Base-by-base conservation (phyloP, 2,113 vertebrate species). In the Muntiacus reevesi region DNA sequence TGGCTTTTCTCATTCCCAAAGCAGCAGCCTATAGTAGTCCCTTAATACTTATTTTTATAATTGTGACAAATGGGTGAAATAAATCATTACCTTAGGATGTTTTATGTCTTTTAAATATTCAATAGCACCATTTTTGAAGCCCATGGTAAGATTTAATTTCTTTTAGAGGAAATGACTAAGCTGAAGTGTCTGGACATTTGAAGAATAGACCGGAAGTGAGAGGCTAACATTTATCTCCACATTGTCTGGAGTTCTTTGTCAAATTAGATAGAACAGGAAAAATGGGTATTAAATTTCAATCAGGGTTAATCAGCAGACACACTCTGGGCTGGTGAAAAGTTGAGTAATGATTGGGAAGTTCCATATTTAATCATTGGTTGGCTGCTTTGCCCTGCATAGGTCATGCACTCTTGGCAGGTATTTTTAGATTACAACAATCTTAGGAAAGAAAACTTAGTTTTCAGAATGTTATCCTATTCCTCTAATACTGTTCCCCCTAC, bases 211-310 rank as follows among this genome's bases (percentile, higher is more conserved):
- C 40, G 21, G 92, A 98, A 96, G 94, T 91, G 95, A 94, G 92
- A 95, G 52, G 67, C 57, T 96, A 60, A 71, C 87, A 93, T 95
- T 93, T 96, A 90, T 92, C 54, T 97, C n/a, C 13, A 89, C 45
- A 8, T 62, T 84, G 85, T 93, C 89, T 98, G 52, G 50, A 97
- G 92, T 96, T 94, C 89, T 94, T 96, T 98, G 96, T 98, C 83
- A 96, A 81, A 87, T 95, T 64, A 95, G 88, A 87, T 87, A 64
- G 92, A 97, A 60, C 76, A 91, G 95, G 90, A 91, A 97, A 98
- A 97, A 95, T 88, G 96, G 95, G 91, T 74, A 97, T 96, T 96
- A 95, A 94, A 97, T 97, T 97, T 98, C 93, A 93, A 91, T 98
- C 89, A 96, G 79, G 82, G 94, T 97, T 91, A 97, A 97, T 97